phyloP scores from a whole-genome alignment of 2,113 vertebrate species.

The Hoplias malabaricus region DNA sequence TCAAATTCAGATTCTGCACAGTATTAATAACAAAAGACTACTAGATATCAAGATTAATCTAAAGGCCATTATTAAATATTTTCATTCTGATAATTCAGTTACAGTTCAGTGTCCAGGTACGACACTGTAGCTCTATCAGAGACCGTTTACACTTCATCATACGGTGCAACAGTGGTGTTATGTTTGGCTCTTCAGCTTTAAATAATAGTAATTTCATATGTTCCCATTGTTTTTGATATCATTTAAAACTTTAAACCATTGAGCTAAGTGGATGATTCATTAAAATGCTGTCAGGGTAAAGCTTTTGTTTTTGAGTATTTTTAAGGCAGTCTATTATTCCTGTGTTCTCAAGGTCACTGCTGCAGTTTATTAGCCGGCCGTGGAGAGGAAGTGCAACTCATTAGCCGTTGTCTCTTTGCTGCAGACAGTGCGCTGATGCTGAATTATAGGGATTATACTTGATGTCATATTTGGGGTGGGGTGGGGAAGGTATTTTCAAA shows the following conservation, averaged over 20 bases:
- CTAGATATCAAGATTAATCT: background rate
- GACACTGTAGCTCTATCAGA: background rate
- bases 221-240: constrained; percentile 15
- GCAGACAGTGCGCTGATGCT: constrained; percentile 21
- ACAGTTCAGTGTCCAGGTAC: background rate
- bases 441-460: constrained; percentile 36
- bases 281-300: constrained; percentile 60
- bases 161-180: background rate
- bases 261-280: constrained; percentile 24
- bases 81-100: too few species aligned
- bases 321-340: constrained; percentile 35
- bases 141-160: background rate
- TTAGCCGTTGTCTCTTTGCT: constrained; percentile 23
- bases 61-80: background rate
- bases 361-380: constrained; percentile 14
- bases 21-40: constrained; percentile 17
- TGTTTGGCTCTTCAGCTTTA: constrained; percentile 21
- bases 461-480: too few species aligned
- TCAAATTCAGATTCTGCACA: constrained; percentile 2
- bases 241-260: constrained; percentile 19
- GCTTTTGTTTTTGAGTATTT: constrained; percentile 68
- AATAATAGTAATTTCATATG: background rate
- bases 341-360: constrained; percentile 20
- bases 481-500: background rate
- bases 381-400: constrained; percentile 31